phyloP scores from a whole-genome alignment of 2,797 vertebrate species.

The Eulemur rubriventer region DNA sequence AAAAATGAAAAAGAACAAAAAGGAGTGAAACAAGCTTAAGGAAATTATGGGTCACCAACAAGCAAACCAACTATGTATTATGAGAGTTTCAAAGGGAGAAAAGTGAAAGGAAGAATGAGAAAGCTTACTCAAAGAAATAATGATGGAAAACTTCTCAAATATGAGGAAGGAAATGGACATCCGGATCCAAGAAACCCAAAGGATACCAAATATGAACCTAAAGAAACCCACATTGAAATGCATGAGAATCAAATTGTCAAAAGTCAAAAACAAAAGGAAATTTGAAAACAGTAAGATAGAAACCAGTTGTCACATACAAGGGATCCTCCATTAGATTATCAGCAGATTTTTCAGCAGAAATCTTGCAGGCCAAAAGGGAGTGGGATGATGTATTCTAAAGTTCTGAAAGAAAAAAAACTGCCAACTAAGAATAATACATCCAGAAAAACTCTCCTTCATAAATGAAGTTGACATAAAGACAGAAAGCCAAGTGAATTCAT shows the following conservation, averaged over 20 bases:
- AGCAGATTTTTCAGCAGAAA: background rate
- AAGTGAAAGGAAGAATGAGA: background rate
- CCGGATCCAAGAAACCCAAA: background rate
- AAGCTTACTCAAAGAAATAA: background rate
- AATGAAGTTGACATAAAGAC: background rate
- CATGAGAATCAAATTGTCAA: background rate
- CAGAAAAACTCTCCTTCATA: background rate
- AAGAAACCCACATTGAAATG: background rate
- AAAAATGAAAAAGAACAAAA: background rate
- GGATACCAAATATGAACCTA: background rate
- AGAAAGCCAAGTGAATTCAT: background rate
- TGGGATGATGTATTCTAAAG: background rate
- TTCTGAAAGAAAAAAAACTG: background rate
- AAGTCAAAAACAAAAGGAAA: background rate
- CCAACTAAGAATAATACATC: background rate
- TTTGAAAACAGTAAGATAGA: background rate
- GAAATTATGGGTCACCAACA: background rate
- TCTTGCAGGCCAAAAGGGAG: background rate
- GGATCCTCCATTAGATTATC: background rate
- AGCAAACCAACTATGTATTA: background rate
- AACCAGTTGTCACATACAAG: background rate
- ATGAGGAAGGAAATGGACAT: background rate
- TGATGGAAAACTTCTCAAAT: background rate
- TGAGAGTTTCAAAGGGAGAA: background rate
- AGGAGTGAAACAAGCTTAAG: background rate